Evolutionary conservation across 1,140 invertebrate genomes (phyloP), one percentile per base, ranked within the genome.

Genomic region (Ditylenchus dipsaci): DNA sequence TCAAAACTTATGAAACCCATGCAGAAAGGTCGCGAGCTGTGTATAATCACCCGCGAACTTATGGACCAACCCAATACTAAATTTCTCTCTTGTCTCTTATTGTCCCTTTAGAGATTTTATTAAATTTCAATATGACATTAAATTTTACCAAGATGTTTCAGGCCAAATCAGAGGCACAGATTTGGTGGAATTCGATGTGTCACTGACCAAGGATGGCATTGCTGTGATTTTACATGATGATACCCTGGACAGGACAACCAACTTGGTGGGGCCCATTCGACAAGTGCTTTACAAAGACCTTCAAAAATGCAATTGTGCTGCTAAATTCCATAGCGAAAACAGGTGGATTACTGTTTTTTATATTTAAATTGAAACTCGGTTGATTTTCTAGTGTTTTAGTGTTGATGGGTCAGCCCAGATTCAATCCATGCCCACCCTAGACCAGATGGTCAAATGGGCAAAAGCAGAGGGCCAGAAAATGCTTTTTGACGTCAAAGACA

Each of bases 131-230:
- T n/a, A n/a, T n/a, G n/a, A 30, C 19, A 38, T 11, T 26, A 49
- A 71, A 27, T 47, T 53, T 3, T 53, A 38, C 3, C 11, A 38
- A 38, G 19, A 1, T 73, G 67, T 1, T 68, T 58, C 38, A 83
- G 79, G 83, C 83, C 1, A 78, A 87, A 69, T 85, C 86, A 47
- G 86, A 76, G 88, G 89, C 0, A 89, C 88, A 72, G 86, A 85
- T 71, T 87, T 87, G 27, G 85, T 91, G n/a, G 90, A 91, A 82
- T 86, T 91, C 79, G 90, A 91, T 84, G 84, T 91, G 17, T 82
- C 86, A 15, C 85, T 90, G 15, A 90, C 89, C 0, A 86, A 85
- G 72, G 90, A 91, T 84, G 88, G 88, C 59, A 84, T 89, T 65
- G 87, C 90, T 49, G 86, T 91, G 66, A 74, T 91, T 8, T 88